Evolutionary conservation across 2,797 vertebrate species (phyloP).

Genomic region (Remorina albescens): DNA sequence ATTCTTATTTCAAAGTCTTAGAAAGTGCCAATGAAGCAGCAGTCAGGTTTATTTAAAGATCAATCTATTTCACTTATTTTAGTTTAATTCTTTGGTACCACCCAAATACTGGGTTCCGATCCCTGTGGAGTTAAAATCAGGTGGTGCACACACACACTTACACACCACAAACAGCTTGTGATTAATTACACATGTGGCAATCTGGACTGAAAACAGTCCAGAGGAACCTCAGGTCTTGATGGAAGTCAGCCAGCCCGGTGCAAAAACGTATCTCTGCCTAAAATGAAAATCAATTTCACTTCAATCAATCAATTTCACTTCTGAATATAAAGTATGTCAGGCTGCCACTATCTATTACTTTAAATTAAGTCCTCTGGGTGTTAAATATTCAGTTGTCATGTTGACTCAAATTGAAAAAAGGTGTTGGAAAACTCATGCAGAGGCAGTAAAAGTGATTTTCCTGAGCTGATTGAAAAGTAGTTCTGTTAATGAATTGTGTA

Average conservation of each 20-base stretch:
- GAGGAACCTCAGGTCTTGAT: background rate
- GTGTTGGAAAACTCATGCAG: background rate
- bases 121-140: background rate
- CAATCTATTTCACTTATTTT: too few species aligned
- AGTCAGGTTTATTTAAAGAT: background rate
- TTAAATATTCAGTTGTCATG: too few species aligned
- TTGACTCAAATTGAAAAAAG: too few species aligned
- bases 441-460: background rate
- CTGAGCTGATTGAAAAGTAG: background rate
- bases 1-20: background rate
- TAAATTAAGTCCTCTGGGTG: background rate
- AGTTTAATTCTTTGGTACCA: background rate
- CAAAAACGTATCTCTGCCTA: background rate
- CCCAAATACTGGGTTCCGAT: background rate
- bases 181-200: background rate
- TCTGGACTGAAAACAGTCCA: background rate
- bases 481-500: background rate
- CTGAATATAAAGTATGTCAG: background rate
- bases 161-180: background rate
- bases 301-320: too few species aligned
- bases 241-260: background rate
- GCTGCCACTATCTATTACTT: background rate
- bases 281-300: background rate
- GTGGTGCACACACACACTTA: too few species aligned
- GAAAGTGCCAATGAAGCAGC: background rate